phyloP scores from a whole-genome alignment of 2,888 invertebrate species.

The Chirona hameri region DNA sequence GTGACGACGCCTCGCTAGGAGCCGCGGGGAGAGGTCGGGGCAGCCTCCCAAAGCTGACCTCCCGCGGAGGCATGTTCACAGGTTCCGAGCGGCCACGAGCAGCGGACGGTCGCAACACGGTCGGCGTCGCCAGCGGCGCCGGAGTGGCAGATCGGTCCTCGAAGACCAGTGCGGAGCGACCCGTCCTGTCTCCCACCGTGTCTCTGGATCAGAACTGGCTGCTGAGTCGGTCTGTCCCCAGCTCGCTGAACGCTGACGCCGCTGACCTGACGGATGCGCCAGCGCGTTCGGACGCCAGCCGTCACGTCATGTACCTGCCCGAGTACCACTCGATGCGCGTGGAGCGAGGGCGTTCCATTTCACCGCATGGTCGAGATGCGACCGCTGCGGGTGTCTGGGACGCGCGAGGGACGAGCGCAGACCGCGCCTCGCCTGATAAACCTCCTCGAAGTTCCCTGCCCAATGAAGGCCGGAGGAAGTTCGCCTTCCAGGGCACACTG shows the following conservation, averaged over 20 bases:
- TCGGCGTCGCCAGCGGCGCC: neutral
- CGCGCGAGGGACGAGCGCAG: neutral
- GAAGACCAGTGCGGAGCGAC: too few relatives aligned
- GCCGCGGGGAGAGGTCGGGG: slow-evolving; percentile 34
- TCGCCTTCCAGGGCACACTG: slow-evolving; percentile 40
- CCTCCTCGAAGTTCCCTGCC: neutral
- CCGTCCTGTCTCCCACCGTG: neutral
- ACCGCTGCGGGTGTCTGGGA: neutral
- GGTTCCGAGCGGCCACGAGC: neutral
- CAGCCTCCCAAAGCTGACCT: slow-evolving; percentile 42
- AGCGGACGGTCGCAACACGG: neutral
- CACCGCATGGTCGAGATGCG: slow-evolving; percentile 32
- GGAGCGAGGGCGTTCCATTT: slow-evolving; percentile 27
- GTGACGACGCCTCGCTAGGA: slow-evolving; percentile 47
- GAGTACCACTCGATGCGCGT: slow-evolving; percentile 46
- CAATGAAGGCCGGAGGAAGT: slow-evolving; percentile 37
- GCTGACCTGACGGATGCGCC: slow-evolving; percentile 39
- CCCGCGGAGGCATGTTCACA: slow-evolving; percentile 42
- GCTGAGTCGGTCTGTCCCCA: slow-evolving; percentile 43
- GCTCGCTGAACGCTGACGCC: slow-evolving; percentile 63
- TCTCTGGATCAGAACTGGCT: slow-evolving; percentile 1
- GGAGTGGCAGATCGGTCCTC: too few relatives aligned
- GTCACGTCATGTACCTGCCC: slow-evolving; percentile 71
- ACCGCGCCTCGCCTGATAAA: neutral
- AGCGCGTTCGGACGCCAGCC: slow-evolving; percentile 33